Percentiles rank a stretch among this genome's conserved stretches.
Evolutionary conservation across 1,140 invertebrate genomes (phyloP).

Genomic region (Thaumatotibia leucotreta): DNA sequence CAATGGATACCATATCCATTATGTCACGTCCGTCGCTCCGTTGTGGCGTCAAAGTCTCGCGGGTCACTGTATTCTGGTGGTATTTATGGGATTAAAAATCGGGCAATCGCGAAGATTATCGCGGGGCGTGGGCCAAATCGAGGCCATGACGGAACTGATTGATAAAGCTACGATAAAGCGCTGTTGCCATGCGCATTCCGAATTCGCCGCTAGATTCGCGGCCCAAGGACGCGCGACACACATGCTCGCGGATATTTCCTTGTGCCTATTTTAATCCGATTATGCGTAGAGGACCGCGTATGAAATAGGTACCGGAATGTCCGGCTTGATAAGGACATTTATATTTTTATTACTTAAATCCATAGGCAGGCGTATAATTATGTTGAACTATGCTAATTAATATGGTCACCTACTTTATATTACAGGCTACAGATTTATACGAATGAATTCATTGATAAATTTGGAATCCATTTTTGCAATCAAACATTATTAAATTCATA

Average conservation of each 20-base stretch:
- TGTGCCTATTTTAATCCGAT: neutral
- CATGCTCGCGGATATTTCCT: neutral
- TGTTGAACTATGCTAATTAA: too few species aligned
- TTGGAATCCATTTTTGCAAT: too few species aligned
- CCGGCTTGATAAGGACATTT: too few species aligned
- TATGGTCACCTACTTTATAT: too few species aligned
- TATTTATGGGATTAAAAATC: conserved; percentile 51
- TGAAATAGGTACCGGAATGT: neutral
- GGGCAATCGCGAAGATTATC: conserved; percentile 58
- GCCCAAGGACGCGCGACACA: conserved; percentile 8
- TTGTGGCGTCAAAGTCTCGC: neutral
- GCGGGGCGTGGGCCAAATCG: conserved; percentile 55
- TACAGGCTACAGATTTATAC: too few species aligned
- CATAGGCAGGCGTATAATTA: too few species aligned
- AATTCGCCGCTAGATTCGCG: neutral
- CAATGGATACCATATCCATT: neutral
- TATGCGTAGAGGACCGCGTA: neutral
- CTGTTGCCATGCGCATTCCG: conserved; percentile 41
- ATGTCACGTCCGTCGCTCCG: neutral
- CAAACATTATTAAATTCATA: too few species aligned
- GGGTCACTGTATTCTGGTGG: conserved; percentile 39
- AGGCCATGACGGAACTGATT: conserved; percentile 65
- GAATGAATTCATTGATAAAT: too few species aligned
- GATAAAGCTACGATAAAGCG: conserved; percentile 61
- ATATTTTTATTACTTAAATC: neutral